These are phyloP conservation scores for Amniataba percoides DNA, from an alignment of 2,797 vertebrate species.

Conservation along the genomic window DNA sequence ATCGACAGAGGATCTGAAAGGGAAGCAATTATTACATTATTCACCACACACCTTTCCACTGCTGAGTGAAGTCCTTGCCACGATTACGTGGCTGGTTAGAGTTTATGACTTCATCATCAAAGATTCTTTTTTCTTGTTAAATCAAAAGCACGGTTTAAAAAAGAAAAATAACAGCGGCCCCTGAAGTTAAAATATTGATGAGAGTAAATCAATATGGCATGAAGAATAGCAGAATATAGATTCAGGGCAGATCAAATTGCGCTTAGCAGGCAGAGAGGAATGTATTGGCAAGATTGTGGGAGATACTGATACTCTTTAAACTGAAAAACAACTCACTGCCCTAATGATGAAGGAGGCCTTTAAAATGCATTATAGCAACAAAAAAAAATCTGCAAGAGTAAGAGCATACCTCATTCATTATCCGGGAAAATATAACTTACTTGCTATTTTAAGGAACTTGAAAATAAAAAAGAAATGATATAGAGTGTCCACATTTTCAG, in stretches of 20 bases:
- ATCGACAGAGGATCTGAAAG: conserved; percentile 95
- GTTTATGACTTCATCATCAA: conserved; percentile 28
- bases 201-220: conserved; percentile 58
- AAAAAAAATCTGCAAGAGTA: neutral
- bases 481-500: neutral
- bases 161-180: conserved; percentile 38
- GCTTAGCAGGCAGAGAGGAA: conserved; percentile 50
- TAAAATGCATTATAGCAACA: conserved; percentile 3
- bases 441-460: neutral
- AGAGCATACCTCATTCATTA: neutral
- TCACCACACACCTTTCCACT: neutral
- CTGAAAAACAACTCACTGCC: conserved; percentile 37
- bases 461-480: neutral
- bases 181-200: conserved; percentile 65
- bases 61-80: neutral
- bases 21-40: conserved; percentile 34
- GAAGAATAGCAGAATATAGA: conserved; percentile 69
- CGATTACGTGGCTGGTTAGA: neutral
- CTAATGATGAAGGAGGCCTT: conserved; percentile 35
- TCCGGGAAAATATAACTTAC: neutral
- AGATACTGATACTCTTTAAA: conserved; percentile 48
- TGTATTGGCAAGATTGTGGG: conserved; percentile 35
- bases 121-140: conserved; percentile 29
- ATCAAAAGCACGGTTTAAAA: conserved; percentile 29
- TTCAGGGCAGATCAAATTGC: conserved; percentile 60